Percentiles rank a stretch among this genome's conserved stretches.
Conservation (phyloP, 2,888 invertebrate species). For the Drosophila stalkeri region DNA sequence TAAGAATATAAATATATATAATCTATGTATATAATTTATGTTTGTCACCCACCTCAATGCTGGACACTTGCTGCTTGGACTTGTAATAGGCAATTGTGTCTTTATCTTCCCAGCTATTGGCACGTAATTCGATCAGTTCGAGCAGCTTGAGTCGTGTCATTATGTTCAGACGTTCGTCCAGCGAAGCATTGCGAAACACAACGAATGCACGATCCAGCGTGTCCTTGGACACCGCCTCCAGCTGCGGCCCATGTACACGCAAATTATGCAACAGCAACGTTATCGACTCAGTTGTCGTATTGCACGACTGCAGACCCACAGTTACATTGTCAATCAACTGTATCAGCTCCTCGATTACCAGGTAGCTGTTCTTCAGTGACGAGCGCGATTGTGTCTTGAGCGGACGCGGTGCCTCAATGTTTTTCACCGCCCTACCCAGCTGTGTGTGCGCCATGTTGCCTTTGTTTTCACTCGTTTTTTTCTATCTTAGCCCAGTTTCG, state of each 20-base stretch:
- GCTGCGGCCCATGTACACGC: constrained; percentile 92
- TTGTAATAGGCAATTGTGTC: constrained; percentile 94
- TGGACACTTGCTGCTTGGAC: constrained; percentile 87
- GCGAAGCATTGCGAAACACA: constrained; percentile 94
- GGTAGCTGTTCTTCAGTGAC: constrained; percentile 83
- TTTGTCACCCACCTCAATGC: constrained; percentile 85
- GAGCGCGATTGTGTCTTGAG: constrained; percentile 88
- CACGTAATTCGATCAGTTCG: constrained; percentile 96
- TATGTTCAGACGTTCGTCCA: constrained; percentile 94
- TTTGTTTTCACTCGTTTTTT: constrained; percentile 16
- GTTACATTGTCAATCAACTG: constrained; percentile 93
- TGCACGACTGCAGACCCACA: constrained; percentile 90
- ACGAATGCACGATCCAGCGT: constrained; percentile 94
- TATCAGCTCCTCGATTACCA: constrained; percentile 92
- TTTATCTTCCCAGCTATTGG: constrained; percentile 95
- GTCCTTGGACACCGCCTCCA: constrained; percentile 93
- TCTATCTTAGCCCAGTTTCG: constrained; percentile 21
- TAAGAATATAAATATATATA: neutral
- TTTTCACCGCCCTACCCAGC: constrained; percentile 90
- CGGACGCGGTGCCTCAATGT: constrained; percentile 91
- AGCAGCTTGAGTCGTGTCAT: constrained; percentile 94
- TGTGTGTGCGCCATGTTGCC: constrained; percentile 86
- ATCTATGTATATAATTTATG: neutral
- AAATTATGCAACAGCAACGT: constrained; percentile 92
- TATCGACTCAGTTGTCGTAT: constrained; percentile 90